phyloP scores from a whole-genome alignment of 2,888 invertebrate species.

The Periphyllus acericola region DNA sequence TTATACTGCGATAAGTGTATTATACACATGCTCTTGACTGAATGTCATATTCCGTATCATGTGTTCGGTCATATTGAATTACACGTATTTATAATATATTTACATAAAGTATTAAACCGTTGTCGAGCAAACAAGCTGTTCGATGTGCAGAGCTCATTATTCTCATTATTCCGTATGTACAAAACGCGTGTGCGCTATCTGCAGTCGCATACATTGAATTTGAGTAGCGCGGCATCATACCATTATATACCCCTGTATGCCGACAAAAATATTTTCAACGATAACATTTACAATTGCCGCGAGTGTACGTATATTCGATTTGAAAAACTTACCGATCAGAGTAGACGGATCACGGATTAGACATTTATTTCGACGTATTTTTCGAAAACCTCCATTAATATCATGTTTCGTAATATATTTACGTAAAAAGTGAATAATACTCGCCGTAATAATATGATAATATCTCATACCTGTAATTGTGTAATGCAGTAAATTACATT shows the following conservation, averaged over 20 bases:
- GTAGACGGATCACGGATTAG: background rate
- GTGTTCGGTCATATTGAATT: background rate
- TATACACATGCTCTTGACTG: background rate
- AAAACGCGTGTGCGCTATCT: background rate
- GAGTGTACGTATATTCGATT: background rate
- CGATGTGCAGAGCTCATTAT: no score
- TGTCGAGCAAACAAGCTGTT: no score
- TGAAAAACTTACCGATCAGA: background rate
- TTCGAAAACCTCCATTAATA: background rate
- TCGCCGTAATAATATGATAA: background rate
- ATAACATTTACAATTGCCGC: background rate
- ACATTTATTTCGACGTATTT: background rate
- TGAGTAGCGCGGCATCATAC: background rate
- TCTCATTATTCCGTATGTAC: no score
- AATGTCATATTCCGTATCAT: background rate
- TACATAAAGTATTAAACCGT: background rate
- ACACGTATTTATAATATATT: background rate
- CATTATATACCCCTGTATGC: no score
- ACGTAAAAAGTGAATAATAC: background rate
- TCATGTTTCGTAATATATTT: background rate
- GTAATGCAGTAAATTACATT: background rate
- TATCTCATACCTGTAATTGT: no score
- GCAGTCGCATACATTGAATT: background rate
- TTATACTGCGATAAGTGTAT: background rate
- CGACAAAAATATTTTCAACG: background rate